These are phyloP conservation scores for Hydrotaea cyrtoneurina DNA, from an alignment of 2,888 invertebrate species.

Conservation along the genomic window DNA sequence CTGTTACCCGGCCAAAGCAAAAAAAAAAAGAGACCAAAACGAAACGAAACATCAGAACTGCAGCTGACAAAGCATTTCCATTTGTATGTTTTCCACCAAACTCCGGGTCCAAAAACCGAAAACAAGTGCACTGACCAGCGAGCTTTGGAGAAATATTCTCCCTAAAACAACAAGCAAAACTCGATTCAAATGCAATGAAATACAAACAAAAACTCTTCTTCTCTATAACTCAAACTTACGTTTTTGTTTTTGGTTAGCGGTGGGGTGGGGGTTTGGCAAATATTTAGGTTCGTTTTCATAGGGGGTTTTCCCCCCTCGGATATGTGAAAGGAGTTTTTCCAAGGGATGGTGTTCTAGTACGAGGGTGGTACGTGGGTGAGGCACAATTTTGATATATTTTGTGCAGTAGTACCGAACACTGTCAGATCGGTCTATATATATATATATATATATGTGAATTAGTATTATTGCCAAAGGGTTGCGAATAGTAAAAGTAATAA, in stretches of 20 bases:
- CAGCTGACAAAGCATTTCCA: conserved; percentile 69
- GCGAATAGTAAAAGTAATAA: too few species aligned
- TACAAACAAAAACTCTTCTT: conserved; percentile 27
- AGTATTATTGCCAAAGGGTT: too few species aligned
- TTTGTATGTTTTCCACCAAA: conserved; percentile 35
- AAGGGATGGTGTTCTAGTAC: too few species aligned
- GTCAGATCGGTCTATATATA: too few species aligned
- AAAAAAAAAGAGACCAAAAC: too few species aligned
- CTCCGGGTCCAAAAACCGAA: neutral
- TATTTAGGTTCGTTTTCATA: neutral
- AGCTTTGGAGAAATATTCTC: neutral
- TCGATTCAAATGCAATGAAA: conserved; percentile 31
- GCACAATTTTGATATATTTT: too few species aligned
- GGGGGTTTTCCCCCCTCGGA: neutral
- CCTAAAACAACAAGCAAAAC: conserved; percentile 22
- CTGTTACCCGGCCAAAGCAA: conserved; percentile 23
- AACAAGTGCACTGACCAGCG: neutral
- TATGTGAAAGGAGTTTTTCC: too few species aligned
- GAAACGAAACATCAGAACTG: conserved; percentile 52
- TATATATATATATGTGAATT: too few species aligned
- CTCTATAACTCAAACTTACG: conserved; percentile 10
- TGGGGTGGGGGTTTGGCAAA: neutral
- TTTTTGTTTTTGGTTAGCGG: too few species aligned
- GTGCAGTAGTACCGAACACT: too few species aligned
- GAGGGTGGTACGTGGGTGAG: too few species aligned